Percentiles rank a stretch among this genome's conserved stretches.
Evolutionary conservation across 2,113 vertebrate species (phyloP).

Genomic region (Lichenostomus cassidix): DNA sequence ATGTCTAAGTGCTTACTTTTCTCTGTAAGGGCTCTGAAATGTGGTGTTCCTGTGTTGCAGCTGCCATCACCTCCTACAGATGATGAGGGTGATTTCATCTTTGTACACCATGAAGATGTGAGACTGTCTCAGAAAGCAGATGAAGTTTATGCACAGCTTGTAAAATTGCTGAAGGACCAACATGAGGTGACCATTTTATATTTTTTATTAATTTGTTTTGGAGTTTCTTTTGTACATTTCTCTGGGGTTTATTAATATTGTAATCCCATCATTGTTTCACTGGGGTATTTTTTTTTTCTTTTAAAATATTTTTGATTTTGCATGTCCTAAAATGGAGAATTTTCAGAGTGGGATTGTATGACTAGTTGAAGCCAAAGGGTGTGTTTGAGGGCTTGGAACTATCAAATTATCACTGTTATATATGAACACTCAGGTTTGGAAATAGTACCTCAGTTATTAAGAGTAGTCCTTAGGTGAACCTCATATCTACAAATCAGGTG

Average conservation of each 20-base stretch:
- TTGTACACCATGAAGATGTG: slow-evolving; percentile 90
- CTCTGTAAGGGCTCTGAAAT: neutral
- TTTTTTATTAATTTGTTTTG: neutral
- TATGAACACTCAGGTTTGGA: neutral
- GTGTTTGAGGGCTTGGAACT: neutral
- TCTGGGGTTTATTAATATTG: neutral
- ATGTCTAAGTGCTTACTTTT: neutral
- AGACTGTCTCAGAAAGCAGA: slow-evolving; percentile 86
- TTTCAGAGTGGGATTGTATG: neutral
- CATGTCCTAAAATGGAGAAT: neutral
- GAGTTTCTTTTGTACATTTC: neutral
- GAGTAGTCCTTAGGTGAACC: neutral
- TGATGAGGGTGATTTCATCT: slow-evolving; percentile 89
- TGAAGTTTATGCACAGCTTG: slow-evolving; percentile 86
- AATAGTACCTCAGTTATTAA: neutral
- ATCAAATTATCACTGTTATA: neutral
- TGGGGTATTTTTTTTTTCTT: neutral
- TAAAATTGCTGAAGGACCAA: slow-evolving; percentile 89
- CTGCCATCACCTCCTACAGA: slow-evolving; percentile 90
- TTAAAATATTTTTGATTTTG: neutral
- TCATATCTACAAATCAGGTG: neutral
- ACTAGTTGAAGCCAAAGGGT: neutral
- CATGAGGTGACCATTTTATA: slow-evolving; percentile 75
- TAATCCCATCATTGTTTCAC: neutral
- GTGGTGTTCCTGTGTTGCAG: slow-evolving; percentile 66